Evolutionary conservation across 1,140 invertebrate species (phyloP), one percentile per base, ranked within the genome.

Genomic region (Palaemon carinicauda): DNA sequence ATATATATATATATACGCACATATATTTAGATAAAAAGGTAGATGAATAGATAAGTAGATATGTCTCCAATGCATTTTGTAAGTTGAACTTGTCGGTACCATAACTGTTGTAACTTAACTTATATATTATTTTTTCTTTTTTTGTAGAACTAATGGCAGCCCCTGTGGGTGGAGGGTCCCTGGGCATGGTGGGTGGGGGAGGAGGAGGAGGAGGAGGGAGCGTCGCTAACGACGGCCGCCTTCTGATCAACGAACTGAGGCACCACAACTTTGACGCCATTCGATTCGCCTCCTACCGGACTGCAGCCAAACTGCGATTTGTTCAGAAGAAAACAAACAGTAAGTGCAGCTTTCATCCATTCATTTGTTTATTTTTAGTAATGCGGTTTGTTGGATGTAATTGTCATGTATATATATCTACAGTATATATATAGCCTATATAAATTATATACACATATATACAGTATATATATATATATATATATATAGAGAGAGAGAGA

Each of bases 291-390:
- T 98, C 97, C 9, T 99, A 99, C 91, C 94, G 98, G 87, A 99
- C 98, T 50, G 98, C 98, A 1, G 98, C 96, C 90, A 99, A 99
- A 93, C 92, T 99, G 21, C 93, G 98, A 91, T 99, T 98, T 92
- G 96, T 99, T 89, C 98, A 99, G 92, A 99, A 98, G 92, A 98
- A 98, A 93, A 97, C 97, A 87, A 97, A 98, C 90, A 93, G 96
- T 96, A 92, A 95, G 95, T 94, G 88, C 54, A 7, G 29, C 14
- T 3, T 29, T 83, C 9, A 51, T 51, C 21, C 12, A 24, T n/a
- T 4, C 29, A 24, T 83, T 65, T 41, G 19, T 79, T 0, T 79
- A 19, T 27, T 31, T 19, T 12, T 0, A 1, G 10, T 27, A 15
- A 9, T 41, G 41, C 7, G 41, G 12, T 41, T 41, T n/a, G n/a